A percentile compares a stretch with the other conserved stretches of the same genome.
Evolutionary conservation across 2,797 vertebrate genomes (phyloP).

Genomic region (Eremophila alpestris): DNA sequence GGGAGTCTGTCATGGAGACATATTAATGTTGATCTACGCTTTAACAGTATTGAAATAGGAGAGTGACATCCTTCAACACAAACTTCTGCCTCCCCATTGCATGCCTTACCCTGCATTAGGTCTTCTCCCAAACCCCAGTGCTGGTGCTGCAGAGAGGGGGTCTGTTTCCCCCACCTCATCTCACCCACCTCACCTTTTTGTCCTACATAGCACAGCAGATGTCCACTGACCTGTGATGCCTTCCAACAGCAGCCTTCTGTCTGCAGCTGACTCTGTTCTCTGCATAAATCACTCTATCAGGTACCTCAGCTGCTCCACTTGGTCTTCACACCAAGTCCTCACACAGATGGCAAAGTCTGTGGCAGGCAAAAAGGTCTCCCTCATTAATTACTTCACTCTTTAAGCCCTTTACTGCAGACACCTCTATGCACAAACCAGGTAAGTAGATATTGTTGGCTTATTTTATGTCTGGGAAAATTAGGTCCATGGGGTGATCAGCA

Average conservation of each 20-base stretch:
- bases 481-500: background rate
- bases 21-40: background rate
- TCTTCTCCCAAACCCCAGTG: background rate
- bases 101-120: background rate
- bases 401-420: background rate
- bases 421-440: background rate
- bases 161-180: accelerated
- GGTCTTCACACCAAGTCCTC: background rate
- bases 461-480: constrained; percentile 9
- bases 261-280: background rate
- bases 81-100: background rate
- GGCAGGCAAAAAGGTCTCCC: background rate
- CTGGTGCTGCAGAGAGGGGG: background rate
- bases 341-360: background rate
- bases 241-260: background rate
- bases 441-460: background rate
- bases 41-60: background rate
- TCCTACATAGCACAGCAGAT: background rate
- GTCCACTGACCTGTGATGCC: accelerated
- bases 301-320: background rate
- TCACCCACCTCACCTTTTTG: background rate
- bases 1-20: background rate
- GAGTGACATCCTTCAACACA: background rate
- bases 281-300: background rate
- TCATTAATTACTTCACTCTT: constrained; percentile 1